Conservation (phyloP, 2,113 vertebrate genomes). For the Rhynchomys soricoides region DNA sequence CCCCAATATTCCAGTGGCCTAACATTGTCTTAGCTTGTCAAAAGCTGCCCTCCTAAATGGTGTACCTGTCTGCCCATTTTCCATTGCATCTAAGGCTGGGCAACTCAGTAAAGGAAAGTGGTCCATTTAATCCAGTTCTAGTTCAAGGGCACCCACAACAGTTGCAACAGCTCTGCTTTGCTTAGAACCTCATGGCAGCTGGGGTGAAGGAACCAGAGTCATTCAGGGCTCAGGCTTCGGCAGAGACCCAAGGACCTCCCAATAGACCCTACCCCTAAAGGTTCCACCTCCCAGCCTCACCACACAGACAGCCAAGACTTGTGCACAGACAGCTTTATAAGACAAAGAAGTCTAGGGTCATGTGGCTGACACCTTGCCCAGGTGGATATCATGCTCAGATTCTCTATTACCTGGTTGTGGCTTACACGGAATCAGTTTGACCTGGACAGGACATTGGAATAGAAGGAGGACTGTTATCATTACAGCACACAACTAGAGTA, state of each 20-base stretch:
- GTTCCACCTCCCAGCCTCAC: background rate
- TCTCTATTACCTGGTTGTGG: background rate
- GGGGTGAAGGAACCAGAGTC: background rate
- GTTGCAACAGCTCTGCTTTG: background rate
- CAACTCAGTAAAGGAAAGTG: background rate
- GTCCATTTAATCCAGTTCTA: background rate
- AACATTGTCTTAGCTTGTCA: rapidly evolving
- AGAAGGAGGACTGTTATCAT: too few relatives aligned
- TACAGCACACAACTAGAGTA: background rate
- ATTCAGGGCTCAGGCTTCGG: background rate
- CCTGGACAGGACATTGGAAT: rapidly evolving
- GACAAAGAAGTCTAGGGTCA: rapidly evolving
- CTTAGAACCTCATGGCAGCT: background rate
- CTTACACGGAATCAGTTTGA: background rate
- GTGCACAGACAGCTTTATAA: too few relatives aligned
- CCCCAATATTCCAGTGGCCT: background rate
- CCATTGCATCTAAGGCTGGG: background rate
- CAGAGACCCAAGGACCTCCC: background rate
- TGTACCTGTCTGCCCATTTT: background rate
- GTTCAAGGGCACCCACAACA: too few relatives aligned
- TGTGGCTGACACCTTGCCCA: background rate
- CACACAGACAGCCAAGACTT: background rate
- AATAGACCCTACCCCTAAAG: background rate
- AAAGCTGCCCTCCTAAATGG: background rate
- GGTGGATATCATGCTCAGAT: background rate